Percentiles rank a stretch among this genome's conserved stretches.
Conservation (phyloP, 2,888 invertebrate genomes). For the Argynnis bischoffii region DNA sequence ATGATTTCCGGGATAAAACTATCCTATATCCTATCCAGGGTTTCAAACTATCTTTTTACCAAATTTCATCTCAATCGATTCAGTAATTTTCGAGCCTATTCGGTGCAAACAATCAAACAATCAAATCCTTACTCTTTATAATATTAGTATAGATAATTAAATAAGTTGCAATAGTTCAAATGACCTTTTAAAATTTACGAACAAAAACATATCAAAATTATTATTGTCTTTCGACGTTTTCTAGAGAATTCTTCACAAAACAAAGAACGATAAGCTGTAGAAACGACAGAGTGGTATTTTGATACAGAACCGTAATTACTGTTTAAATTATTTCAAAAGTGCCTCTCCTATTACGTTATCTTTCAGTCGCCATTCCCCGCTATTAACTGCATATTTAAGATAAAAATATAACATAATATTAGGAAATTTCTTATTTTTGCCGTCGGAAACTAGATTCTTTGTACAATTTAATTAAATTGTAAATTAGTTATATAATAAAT, state of each 20-base stretch:
- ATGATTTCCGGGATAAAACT: too few species aligned
- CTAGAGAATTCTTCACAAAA: constrained; percentile 27
- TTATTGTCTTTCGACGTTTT: constrained; percentile 4
- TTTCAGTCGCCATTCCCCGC: constrained; percentile 50
- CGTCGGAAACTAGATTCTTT: constrained; percentile 32
- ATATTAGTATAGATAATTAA: too few species aligned
- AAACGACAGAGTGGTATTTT: constrained; percentile 22
- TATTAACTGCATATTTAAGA: constrained; percentile 62
- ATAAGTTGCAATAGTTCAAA: neutral
- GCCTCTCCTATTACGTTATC: constrained; percentile 69
- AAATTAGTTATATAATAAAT: constrained; percentile 44
- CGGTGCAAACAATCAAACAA: too few species aligned
- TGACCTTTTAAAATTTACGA: neutral
- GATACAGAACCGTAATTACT: constrained; percentile 42
- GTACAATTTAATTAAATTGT: constrained; percentile 50
- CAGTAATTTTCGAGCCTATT: too few species aligned
- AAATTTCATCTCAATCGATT: too few species aligned
- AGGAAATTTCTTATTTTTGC: constrained; percentile 61
- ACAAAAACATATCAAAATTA: neutral
- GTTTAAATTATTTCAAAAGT: constrained; percentile 62
- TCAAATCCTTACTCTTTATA: too few species aligned
- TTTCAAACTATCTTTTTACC: too few species aligned
- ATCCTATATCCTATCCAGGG: too few species aligned
- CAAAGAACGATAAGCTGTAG: constrained; percentile 18
- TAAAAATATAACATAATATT: constrained; percentile 59